These are phyloP conservation scores for Emydoidea blandingii DNA, from an alignment of 2,797 vertebrate genomes.

Conservation along the genomic window DNA sequence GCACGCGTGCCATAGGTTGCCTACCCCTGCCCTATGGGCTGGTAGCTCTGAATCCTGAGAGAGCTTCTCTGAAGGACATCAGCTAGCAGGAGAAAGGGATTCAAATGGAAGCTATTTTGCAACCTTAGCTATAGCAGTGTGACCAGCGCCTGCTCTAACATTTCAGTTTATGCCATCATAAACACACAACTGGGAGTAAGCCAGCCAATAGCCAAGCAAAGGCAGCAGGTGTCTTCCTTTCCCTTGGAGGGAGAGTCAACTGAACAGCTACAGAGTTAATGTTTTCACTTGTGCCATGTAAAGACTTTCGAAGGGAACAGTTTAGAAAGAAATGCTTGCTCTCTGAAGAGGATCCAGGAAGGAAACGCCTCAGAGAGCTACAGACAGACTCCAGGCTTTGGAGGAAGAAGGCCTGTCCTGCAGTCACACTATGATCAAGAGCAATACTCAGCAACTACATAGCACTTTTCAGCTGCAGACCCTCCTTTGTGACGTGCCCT, in stretches of 20 bases:
- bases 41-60: accelerated
- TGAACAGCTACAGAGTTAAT: neutral
- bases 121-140: neutral
- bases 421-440: neutral
- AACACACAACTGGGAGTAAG: neutral
- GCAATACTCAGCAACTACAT: neutral
- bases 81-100: neutral
- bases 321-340: neutral
- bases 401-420: neutral
- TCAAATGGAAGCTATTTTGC: slow-evolving; percentile 19
- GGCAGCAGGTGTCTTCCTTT: neutral
- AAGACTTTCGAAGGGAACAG: neutral
- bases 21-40: neutral
- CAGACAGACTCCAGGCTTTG: neutral
- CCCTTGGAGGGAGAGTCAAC: slow-evolving; percentile 11
- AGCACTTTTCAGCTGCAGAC: neutral
- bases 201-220: slow-evolving; percentile 1
- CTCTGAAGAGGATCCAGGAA: neutral
- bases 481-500: no score
- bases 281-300: neutral
- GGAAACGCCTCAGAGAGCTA: neutral
- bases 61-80: neutral
- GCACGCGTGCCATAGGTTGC: no score
- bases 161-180: slow-evolving; percentile 28
- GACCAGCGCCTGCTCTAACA: neutral